These are phyloP conservation scores for Drosophila cracens DNA, from an alignment of 2,888 invertebrate species.

Conservation along the genomic window DNA sequence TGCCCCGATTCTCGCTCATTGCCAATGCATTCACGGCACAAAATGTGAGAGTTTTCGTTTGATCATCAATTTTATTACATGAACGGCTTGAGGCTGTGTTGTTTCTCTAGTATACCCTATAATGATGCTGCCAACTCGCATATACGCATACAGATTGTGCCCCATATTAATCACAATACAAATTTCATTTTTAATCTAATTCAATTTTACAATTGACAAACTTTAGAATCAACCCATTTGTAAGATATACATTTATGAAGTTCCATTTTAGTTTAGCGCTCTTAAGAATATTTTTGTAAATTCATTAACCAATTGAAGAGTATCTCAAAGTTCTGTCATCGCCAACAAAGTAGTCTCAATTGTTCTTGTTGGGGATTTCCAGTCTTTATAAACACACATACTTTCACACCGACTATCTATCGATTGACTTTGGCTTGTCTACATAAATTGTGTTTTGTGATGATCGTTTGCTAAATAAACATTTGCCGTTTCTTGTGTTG, in stretches of 20 bases:
- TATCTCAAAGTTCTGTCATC: constrained; percentile 9
- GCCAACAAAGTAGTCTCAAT: neutral
- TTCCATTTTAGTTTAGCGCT: neutral
- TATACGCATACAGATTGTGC: neutral
- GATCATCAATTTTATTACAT: constrained; percentile 83
- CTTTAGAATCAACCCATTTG: neutral
- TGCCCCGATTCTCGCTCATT: constrained; percentile 7
- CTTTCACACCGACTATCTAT: constrained; percentile 18
- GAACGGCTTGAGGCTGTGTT: constrained; percentile 32
- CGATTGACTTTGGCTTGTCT: constrained; percentile 78
- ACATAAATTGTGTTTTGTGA: constrained; percentile 77
- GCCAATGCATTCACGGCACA: constrained; percentile 39
- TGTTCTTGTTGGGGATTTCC: constrained; percentile 63
- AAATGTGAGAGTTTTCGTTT: constrained; percentile 82
- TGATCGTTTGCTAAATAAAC: constrained; percentile 80
- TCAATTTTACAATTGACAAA: neutral
- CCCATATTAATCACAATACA: neutral
- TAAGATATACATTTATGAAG: neutral
- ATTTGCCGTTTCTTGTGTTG: constrained; percentile 40
- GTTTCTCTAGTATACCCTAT: constrained; percentile 15
- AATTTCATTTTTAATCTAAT: neutral
- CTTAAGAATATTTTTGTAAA: neutral
- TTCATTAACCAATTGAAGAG: constrained; percentile 7
- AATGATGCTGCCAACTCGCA: neutral
- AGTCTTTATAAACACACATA: constrained; percentile 51